Percentiles rank a stretch among this genome's conserved stretches.
Conservation (phyloP, 2,888 invertebrate species). For the Pammene fasciana region DNA sequence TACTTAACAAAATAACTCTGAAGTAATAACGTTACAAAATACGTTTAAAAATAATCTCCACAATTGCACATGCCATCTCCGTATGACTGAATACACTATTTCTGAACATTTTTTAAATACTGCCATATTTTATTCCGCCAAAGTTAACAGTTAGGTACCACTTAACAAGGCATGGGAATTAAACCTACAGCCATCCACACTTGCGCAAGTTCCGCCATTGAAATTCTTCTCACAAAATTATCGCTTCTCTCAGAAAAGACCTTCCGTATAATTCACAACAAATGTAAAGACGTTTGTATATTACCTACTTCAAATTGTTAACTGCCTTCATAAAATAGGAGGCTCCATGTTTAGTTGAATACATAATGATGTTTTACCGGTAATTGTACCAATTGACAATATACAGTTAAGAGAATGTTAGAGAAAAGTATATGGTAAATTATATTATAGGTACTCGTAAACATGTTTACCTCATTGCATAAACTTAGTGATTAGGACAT, state of each 20-base stretch:
- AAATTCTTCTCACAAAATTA: slow-evolving; percentile 36
- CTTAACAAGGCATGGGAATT: slow-evolving; percentile 23
- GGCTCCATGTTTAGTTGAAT: no score
- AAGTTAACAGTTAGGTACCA: slow-evolving; percentile 12
- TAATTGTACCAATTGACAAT: no score
- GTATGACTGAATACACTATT: background rate
- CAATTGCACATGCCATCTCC: background rate
- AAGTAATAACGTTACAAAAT: background rate
- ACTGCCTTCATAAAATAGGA: background rate
- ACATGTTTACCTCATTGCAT: no score
- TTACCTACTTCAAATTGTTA: background rate
- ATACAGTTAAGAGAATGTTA: no score
- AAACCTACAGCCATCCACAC: slow-evolving; percentile 21
- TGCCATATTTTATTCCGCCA: background rate
- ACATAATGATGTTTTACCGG: no score
- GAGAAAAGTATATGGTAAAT: no score
- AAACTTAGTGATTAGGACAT: no score
- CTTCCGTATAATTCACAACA: slow-evolving; percentile 28
- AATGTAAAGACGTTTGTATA: background rate
- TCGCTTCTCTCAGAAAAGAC: slow-evolving; percentile 17
- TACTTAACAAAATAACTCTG: no score
- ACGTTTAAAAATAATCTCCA: no score
- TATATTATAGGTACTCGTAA: no score
- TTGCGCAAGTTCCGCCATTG: slow-evolving; percentile 31
- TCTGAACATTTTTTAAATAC: slow-evolving; percentile 15